Percentiles rank a stretch among this genome's conserved stretches.
phyloP scores from a whole-genome alignment of 2,113 vertebrate species.

The Trogon surrucura region DNA sequence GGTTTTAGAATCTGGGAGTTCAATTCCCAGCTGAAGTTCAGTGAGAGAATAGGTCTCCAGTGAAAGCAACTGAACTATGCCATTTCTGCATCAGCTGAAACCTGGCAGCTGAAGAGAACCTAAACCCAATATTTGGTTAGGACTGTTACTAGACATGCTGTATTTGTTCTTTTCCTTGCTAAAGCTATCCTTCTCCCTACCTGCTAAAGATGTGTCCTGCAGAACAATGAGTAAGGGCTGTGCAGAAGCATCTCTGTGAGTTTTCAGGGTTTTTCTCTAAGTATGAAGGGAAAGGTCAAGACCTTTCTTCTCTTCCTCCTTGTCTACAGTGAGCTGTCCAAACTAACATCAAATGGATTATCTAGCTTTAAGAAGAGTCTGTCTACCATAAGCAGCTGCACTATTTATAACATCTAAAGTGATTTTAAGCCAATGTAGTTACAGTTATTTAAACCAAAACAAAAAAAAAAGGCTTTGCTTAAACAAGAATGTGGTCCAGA shows the following conservation, averaged over 20 bases:
- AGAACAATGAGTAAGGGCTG: not conserved
- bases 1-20: not conserved
- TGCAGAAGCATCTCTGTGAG: not conserved
- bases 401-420: not conserved
- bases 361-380: not conserved
- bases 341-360: not conserved
- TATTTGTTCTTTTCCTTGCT: not conserved
- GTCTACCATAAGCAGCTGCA: not conserved
- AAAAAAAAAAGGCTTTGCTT: not conserved
- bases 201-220: not conserved
- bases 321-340: not conserved
- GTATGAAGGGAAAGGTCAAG: not conserved
- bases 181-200: not conserved
- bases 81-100: not conserved
- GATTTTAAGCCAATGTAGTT: not conserved
- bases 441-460: not conserved
- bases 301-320: not conserved
- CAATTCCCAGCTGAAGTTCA: not conserved
- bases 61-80: not conserved
- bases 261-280: not conserved
- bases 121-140: not conserved
- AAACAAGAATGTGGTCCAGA: not conserved
- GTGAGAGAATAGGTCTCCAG: not conserved
- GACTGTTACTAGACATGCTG: not conserved
- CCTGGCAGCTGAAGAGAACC: not conserved